Evolutionary conservation across 2,888 invertebrate species (phyloP), one percentile per base, ranked within the genome.

Genomic region (Teinopalpus imperialis): DNA sequence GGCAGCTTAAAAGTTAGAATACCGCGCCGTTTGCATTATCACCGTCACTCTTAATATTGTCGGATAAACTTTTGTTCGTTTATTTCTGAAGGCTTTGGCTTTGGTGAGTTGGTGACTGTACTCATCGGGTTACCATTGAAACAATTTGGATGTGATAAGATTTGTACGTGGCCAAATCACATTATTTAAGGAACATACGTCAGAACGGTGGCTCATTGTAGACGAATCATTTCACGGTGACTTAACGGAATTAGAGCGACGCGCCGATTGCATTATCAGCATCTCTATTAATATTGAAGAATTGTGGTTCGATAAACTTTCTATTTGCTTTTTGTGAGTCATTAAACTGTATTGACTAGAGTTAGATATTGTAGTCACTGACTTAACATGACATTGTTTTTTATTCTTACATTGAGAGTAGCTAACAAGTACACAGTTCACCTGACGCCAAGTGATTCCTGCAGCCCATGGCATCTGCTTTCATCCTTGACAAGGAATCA

Each of bases 1-100:
- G 80, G 74, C 69, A 66, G 70, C 74, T 85, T 81, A 80, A 63
- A 53, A 51, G 56, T 56, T 56, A 54, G 52, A 53, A 43, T 21
- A 48, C 48, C 7, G 13, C 34, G 21, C 26, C 24, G 20, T 26
- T 37, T 43, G 40, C 40, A 8, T 29, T 34, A 34, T 29, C 35
- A 36, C 12, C 36, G 10, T 43, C 43, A 36, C 30, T 36, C 36
- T 36, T 43, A 36, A 43, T 29, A 21, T 3, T n/a, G 21, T 27
- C 35, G 13, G 29, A 29, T 39, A 36, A 36, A 36, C 23, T 26
- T 36, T 35, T 32, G 9, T 23, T 23, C 21, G 7, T 24, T 6
- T 14, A 12, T 13, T 1, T 26, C 23, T 35, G 5, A 32, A 18
- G 30, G 12, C 40, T 21, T 10, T 21, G 32, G 7, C 12, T 10